Base-by-base conservation (phyloP, 1,140 invertebrate genomes). In the Schlechtendalia chinensis region DNA sequence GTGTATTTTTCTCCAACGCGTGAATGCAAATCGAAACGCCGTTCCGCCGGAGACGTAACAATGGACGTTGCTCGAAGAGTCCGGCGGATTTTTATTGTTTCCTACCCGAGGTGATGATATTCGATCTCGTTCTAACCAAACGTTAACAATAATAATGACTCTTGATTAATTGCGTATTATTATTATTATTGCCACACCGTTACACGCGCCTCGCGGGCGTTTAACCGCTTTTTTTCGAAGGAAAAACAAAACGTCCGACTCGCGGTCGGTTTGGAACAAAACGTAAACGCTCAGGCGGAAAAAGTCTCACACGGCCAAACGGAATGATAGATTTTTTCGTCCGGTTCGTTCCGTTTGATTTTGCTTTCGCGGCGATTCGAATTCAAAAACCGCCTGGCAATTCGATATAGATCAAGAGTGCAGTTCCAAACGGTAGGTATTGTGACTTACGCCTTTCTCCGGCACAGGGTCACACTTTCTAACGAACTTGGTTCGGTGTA, bases 361-460 rank as follows among this genome's bases (percentile, higher is more conserved):
- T 53, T 29, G 69, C 69, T 72, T 72, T 72, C 69, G 53, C 69
- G 50, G 47, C 47, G 50, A 29, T 72, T 72, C 29, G 69, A 27
- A 54, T 72, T 50, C 11, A 72, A 69, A 72, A 72, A 72, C 24
- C 32, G 32, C 32, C 47, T 29, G 22, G 69, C 24, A 53, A 72
- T 72, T 72, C 19, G 69, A 72, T 72, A 72, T 54, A 72, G 69
- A 72, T 72, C 69, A 54, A 8, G 47, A 54, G 8, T 19, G 19
- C 8, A 54, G 69, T 72, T 54, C 54, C 5, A 72, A 72, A 72
- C 17, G 24, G 69, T 19, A 24, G 16, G 69, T 72, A 72, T n/a
- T n/a, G n/a, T n/a, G n/a, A 72, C 69, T 72, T 72, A 72, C 54
- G 47, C 69, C 69, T 72, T 72, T 72, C 69, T 72, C 69, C 69